Evolutionary conservation across 2,113 vertebrate genomes (phyloP).

Genomic region (Catharus fuscescens): DNA sequence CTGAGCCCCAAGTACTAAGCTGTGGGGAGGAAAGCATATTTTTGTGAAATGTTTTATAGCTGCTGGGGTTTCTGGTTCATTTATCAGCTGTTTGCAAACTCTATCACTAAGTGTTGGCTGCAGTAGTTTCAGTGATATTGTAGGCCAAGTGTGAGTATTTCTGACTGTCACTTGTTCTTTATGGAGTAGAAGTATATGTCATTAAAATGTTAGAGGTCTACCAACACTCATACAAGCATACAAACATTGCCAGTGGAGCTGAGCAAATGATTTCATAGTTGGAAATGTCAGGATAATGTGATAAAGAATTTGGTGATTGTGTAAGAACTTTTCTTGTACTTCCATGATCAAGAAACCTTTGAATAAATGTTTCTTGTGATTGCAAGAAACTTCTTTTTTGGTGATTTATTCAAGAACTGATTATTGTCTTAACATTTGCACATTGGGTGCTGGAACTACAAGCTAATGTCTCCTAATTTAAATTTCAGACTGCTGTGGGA

Average conservation of each 20-base stretch:
- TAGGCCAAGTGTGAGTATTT: not conserved
- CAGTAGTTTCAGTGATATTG: not conserved
- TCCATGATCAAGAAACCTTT: not conserved
- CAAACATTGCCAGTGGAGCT: not conserved
- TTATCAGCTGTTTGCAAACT: not conserved
- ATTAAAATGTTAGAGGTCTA: not conserved
- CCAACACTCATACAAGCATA: not conserved
- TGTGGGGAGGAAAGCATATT: not conserved
- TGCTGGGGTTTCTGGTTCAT: not conserved
- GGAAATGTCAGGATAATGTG: not conserved
- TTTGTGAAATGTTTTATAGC: not conserved
- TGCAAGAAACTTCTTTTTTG: not conserved
- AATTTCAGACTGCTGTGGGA: conserved; percentile 41
- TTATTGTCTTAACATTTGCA: conserved; percentile 29
- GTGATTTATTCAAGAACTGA: not conserved
- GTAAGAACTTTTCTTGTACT: not conserved
- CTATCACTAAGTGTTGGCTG: not conserved
- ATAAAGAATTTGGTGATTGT: not conserved
- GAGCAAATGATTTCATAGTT: not conserved
- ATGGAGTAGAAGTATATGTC: not conserved
- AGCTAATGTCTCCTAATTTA: conserved; percentile 19
- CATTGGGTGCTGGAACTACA: not conserved
- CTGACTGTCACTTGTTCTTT: not conserved
- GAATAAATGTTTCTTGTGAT: not conserved
- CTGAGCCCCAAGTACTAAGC: not conserved